These are phyloP conservation scores for Ageneiosus marmoratus DNA, from an alignment of 2,113 vertebrate species.

Conservation along the genomic window DNA sequence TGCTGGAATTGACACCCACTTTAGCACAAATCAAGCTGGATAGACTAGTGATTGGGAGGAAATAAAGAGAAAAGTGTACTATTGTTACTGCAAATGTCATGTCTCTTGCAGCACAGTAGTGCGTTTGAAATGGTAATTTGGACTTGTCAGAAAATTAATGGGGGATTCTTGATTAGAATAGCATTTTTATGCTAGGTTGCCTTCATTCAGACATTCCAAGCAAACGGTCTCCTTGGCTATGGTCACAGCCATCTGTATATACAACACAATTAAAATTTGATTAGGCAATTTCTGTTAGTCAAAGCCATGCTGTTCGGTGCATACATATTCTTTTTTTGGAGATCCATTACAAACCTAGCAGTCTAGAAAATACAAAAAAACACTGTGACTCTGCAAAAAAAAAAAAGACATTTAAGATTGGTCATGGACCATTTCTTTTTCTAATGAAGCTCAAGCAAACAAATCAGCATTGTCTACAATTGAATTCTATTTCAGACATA, in stretches of 20 bases:
- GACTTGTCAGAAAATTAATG: slow-evolving; percentile 17
- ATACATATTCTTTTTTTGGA: slow-evolving; percentile 17
- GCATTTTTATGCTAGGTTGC: slow-evolving; percentile 19
- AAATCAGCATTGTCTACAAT: background rate
- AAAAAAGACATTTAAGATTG: slow-evolving; percentile 29
- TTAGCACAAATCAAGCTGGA: slow-evolving; percentile 42
- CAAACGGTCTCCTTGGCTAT: slow-evolving; percentile 26
- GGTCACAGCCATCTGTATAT: slow-evolving; percentile 23
- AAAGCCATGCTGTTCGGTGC: slow-evolving; percentile 27
- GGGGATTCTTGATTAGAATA: slow-evolving; percentile 13
- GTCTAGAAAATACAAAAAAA: slow-evolving; percentile 29
- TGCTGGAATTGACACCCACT: slow-evolving; percentile 60
- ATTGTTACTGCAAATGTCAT: background rate
- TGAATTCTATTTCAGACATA: background rate
- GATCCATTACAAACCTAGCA: slow-evolving; percentile 32
- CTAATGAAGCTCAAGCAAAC: slow-evolving; percentile 21
- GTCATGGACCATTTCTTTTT: slow-evolving; percentile 37
- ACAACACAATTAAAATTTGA: slow-evolving; percentile 43
- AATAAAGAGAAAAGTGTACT: background rate
- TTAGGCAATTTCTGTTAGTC: slow-evolving; percentile 28
- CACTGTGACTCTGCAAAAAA: slow-evolving; percentile 19
- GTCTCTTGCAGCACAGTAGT: slow-evolving; percentile 13
- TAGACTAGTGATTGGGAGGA: background rate
- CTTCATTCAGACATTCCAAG: slow-evolving; percentile 15
- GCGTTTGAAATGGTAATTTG: slow-evolving; percentile 8